phyloP scores from a whole-genome alignment of 2,888 invertebrate genomes.

The Lottia gigantea region DNA sequence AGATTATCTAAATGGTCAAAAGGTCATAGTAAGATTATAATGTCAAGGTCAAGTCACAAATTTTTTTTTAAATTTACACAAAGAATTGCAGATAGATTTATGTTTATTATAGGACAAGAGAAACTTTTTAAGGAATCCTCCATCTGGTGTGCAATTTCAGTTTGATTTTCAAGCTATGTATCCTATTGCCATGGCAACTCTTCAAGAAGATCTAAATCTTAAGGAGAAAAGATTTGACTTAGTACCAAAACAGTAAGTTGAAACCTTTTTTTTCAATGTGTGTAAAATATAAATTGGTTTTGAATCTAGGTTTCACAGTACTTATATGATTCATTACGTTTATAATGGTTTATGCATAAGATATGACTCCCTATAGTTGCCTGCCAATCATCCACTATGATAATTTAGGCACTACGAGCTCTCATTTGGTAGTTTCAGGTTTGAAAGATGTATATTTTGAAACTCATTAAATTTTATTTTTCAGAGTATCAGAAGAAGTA shows the following conservation, averaged over 20 bases:
- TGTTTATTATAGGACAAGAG: constrained; percentile 82
- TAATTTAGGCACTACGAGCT: too few relatives aligned
- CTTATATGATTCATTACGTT: too few relatives aligned
- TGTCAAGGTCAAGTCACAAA: too few relatives aligned
- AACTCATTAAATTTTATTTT: constrained; percentile 21
- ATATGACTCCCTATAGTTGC: too few relatives aligned
- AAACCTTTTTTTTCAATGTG: not conserved
- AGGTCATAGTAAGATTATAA: too few relatives aligned
- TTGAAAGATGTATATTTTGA: too few relatives aligned
- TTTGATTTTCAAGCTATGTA: constrained; percentile 94
- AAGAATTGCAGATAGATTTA: not conserved
- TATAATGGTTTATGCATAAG: too few relatives aligned
- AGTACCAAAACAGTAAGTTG: constrained; percentile 97
- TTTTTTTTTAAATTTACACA: too few relatives aligned
- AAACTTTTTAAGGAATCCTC: constrained; percentile 95
- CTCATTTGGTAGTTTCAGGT: too few relatives aligned
- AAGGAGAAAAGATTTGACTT: constrained; percentile 99
- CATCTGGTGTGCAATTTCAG: constrained; percentile 87
- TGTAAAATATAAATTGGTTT: not conserved
- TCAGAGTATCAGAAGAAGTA: constrained; percentile 83
- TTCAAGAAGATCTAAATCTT: constrained; percentile 94
- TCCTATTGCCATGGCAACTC: constrained; percentile 92
- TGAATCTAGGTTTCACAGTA: not conserved
- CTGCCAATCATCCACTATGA: too few relatives aligned
- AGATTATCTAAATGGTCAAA: too few relatives aligned